Conservation (phyloP, 2,113 vertebrate species). For the Coptodon rendalli region DNA sequence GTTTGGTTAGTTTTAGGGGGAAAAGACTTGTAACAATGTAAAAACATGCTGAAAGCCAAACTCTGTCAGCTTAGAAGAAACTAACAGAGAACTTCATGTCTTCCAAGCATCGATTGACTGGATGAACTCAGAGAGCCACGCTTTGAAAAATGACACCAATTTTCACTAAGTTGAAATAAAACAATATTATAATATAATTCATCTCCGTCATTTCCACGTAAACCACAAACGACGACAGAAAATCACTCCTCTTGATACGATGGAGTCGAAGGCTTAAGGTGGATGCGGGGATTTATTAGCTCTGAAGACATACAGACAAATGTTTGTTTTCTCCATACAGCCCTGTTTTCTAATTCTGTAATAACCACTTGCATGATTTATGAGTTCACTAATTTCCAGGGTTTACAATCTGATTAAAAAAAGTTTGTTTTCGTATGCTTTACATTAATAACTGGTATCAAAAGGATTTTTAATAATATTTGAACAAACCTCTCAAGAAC, state of each 20-base stretch:
- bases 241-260: background rate
- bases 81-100: fast-evolving
- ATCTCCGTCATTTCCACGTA: background rate
- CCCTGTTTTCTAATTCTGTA: background rate
- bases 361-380: background rate
- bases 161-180: background rate
- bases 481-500: background rate
- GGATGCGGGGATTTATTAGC: background rate
- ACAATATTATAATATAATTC: background rate
- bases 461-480: background rate
- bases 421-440: background rate
- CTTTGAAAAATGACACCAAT: background rate
- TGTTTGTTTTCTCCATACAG: background rate
- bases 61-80: background rate
- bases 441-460: background rate
- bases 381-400: background rate
- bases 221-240: background rate
- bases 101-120: background rate
- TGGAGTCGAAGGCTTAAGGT: background rate
- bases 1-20: background rate
- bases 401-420: background rate
- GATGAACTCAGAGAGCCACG: background rate
- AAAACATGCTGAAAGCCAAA: background rate
- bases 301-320: background rate
- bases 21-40: background rate